Evolutionary conservation across 2,113 vertebrate species (phyloP), one percentile per base, ranked within the genome.

Genomic region (Gopherus evgoodei): DNA sequence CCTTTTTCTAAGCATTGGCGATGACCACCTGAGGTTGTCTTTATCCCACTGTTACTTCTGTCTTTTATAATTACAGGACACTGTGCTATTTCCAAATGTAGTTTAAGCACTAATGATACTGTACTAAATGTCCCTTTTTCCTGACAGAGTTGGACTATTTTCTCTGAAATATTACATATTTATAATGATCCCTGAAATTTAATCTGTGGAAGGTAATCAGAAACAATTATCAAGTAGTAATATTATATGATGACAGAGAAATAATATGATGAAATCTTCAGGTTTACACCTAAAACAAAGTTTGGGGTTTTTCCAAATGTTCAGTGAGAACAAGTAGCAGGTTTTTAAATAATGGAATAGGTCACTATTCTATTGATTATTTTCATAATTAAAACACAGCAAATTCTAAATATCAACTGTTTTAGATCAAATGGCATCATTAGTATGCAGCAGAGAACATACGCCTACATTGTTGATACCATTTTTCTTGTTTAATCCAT

Each of bases 401-500:
- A 89, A 95, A 94, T 97, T 95, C 93, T 94, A 96, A 97, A 96
- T 98, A 97, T 88, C 91, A 98, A 97, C 87, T 87, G 42, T 89
- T 96, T 94, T 79, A 81, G 59, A 76, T 89, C 59, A 87, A 97
- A 72, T 94, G 86, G 72, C 80, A 94, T 97, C 96, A 96, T 96
- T 96, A 97, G 59, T 81, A 95, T 95, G 86, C 17, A 1, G 65
- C 85, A 87, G 87, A 95, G 86, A 96, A 80, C 84, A 57, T 27
- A 96, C 0, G 84, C 86, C 86, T 96, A 87, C 80, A 14, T 90
- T 81, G 93, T 96, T 97, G 90, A 93, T 96, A 94, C 53, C 12
- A 94, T 97, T 98, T 96, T 97, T 97, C 96, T 97, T 96, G 86
- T 93, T 98, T 93, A 97, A 95, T 96, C 85, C 82, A 92, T 44